Evolutionary conservation across 2,113 vertebrate genomes (phyloP).

Genomic region (Mohoua ochrocephala): DNA sequence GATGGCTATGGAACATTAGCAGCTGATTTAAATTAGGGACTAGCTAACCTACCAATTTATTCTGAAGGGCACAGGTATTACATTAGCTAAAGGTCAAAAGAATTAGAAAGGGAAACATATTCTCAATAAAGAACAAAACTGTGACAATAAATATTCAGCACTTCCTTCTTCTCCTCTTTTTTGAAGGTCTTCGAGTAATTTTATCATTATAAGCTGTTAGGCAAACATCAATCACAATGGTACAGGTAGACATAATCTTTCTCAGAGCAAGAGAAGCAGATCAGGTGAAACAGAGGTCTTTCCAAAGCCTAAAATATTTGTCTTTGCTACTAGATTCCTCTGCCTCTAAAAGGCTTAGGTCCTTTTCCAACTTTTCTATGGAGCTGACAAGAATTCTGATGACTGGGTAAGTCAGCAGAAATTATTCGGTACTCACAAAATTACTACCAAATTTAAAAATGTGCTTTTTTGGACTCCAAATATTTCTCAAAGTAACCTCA

Average conservation of each 20-base stretch:
- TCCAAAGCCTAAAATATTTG: not conserved
- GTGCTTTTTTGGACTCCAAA: not conserved
- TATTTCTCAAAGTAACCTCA: not conserved
- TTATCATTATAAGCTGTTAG: not conserved
- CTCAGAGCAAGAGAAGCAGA: not conserved
- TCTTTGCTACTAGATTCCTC: not conserved
- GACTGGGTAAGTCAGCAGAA: not conserved
- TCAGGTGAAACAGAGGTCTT: not conserved
- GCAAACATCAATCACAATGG: conserved; percentile 5
- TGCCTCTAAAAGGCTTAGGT: not conserved
- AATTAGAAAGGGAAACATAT: not conserved
- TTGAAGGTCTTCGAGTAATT: conserved; percentile 6
- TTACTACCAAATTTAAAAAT: not conserved
- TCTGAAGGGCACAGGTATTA: not conserved
- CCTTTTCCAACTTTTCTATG: not conserved
- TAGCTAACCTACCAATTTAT: not conserved
- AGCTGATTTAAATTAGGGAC: not conserved
- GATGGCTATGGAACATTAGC: not conserved
- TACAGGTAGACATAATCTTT: not conserved
- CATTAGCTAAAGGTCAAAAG: conserved; percentile 3
- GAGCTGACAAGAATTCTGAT: not conserved
- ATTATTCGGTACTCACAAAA: not conserved
- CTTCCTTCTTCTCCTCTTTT: not conserved
- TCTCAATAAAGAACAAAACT: conserved; percentile 1
- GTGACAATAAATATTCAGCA: conserved; percentile 3